Evolutionary conservation across 2,888 invertebrate genomes (phyloP).

Genomic region (Oscheius onirici): DNA sequence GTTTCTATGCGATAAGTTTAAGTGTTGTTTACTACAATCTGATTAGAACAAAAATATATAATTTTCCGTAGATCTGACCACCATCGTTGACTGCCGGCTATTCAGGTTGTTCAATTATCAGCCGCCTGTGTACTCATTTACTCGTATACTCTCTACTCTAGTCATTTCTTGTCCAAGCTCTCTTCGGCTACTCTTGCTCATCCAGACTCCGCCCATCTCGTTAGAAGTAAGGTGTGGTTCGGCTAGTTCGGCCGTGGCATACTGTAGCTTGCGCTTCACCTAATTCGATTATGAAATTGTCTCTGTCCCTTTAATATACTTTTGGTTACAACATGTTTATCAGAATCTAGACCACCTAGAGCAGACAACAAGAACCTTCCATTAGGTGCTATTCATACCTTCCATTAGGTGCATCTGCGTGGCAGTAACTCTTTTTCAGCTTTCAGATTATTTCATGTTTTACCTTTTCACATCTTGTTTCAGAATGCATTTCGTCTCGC

Average conservation of each 20-base stretch:
- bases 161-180: conserved; percentile 9
- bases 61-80: too few species aligned
- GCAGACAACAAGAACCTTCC: not conserved
- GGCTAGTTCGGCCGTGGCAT: not conserved
- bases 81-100: too few species aligned
- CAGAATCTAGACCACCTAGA: too few species aligned
- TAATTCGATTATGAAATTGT: not conserved
- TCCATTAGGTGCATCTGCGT: too few species aligned
- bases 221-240: not conserved
- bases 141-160: not conserved
- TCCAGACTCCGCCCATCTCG: conserved; percentile 14
- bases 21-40: too few species aligned
- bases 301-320: not conserved
- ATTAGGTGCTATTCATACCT: not conserved
- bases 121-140: not conserved
- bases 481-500: conserved; percentile 6
- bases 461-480: not conserved
- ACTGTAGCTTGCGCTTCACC: not conserved
- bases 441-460: not conserved
- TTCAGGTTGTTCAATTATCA: not conserved
- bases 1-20: too few species aligned
- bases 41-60: too few species aligned
- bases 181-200: conserved; percentile 13
- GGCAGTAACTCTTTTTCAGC: not conserved
- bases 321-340: not conserved